Evolutionary conservation across 2,888 invertebrate genomes (phyloP).

Genomic region (Vanessa cardui): DNA sequence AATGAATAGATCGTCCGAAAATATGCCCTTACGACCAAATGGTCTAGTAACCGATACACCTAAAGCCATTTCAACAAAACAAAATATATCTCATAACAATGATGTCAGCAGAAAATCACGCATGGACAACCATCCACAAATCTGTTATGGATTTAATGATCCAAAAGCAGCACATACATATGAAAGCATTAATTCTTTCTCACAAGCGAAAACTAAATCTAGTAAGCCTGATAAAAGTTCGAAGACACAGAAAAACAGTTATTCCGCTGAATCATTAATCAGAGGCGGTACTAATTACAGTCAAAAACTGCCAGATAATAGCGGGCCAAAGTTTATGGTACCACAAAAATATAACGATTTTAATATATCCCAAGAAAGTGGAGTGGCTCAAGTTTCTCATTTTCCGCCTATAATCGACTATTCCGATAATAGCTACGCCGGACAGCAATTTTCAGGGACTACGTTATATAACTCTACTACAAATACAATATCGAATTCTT

Average conservation of each 20-base stretch:
- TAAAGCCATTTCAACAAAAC: conserved; percentile 59
- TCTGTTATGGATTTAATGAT: conserved; percentile 69
- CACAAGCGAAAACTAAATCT: conserved; percentile 62
- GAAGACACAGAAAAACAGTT: conserved; percentile 72
- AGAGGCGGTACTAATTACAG: conserved; percentile 64
- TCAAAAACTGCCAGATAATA: conserved; percentile 66
- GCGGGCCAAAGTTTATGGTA: conserved; percentile 61
- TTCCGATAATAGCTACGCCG: conserved; percentile 67
- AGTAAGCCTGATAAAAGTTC: conserved; percentile 61
- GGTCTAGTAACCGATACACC: conserved; percentile 56
- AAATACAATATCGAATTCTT: conserved; percentile 75
- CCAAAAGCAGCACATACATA: conserved; percentile 61
- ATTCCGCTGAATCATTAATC: conserved; percentile 74
- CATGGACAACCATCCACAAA: conserved; percentile 64
- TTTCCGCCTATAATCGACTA: conserved; percentile 76
- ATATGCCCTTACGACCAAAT: conserved; percentile 64
- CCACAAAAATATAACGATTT: conserved; percentile 72
- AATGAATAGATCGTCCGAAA: conserved; percentile 75
- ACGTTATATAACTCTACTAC: conserved; percentile 73
- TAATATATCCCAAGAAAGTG: conserved; percentile 62
- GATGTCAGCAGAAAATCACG: conserved; percentile 66
- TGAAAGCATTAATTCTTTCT: conserved; percentile 62
- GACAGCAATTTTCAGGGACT: conserved; percentile 74
- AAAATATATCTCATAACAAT: conserved; percentile 58
- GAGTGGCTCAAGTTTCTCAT: conserved; percentile 76